Percentiles rank a stretch among this genome's conserved stretches.
Conservation (phyloP, 2,888 invertebrate species). For the Yponomeuta evonymella region DNA sequence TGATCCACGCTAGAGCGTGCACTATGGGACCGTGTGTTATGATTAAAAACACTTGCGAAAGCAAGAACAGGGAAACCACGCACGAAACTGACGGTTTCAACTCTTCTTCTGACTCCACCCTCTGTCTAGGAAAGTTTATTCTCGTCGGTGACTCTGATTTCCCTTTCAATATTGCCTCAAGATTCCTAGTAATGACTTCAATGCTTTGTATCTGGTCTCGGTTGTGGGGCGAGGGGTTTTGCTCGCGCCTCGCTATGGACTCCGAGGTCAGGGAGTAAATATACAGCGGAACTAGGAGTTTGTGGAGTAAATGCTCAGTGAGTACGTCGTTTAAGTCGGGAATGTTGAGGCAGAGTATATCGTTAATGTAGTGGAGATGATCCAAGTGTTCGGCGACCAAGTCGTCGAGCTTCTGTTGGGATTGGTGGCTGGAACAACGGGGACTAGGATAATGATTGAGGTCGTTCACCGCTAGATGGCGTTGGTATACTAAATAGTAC, state of each 20-base stretch:
- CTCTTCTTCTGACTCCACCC: constrained; percentile 67
- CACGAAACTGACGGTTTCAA: constrained; percentile 87
- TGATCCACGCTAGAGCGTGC: constrained; percentile 91
- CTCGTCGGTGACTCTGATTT: constrained; percentile 71
- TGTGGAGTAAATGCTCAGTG: constrained; percentile 94
- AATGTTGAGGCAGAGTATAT: constrained; percentile 94
- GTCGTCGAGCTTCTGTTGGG: constrained; percentile 92
- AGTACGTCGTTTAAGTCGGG: constrained; percentile 94
- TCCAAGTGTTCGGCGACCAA: constrained; percentile 98
- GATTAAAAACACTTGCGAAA: constrained; percentile 97
- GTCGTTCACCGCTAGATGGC: neutral
- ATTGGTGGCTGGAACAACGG: constrained; percentile 84
- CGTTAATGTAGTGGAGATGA: constrained; percentile 97
- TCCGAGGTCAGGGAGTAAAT: constrained; percentile 88
- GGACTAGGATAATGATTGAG: neutral
- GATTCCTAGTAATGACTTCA: constrained; percentile 78
- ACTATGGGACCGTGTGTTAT: constrained; percentile 94
- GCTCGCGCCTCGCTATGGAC: constrained; percentile 37
- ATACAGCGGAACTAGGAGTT: constrained; percentile 93
- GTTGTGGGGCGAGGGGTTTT: constrained; percentile 55
- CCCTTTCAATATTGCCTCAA: constrained; percentile 78
- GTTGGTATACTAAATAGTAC: neutral
- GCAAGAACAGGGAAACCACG: constrained; percentile 91
- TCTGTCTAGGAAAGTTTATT: constrained; percentile 51
- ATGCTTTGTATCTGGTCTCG: constrained; percentile 68